These are phyloP conservation scores for Diprion similis DNA, from an alignment of 1,140 invertebrate genomes.

Conservation along the genomic window DNA sequence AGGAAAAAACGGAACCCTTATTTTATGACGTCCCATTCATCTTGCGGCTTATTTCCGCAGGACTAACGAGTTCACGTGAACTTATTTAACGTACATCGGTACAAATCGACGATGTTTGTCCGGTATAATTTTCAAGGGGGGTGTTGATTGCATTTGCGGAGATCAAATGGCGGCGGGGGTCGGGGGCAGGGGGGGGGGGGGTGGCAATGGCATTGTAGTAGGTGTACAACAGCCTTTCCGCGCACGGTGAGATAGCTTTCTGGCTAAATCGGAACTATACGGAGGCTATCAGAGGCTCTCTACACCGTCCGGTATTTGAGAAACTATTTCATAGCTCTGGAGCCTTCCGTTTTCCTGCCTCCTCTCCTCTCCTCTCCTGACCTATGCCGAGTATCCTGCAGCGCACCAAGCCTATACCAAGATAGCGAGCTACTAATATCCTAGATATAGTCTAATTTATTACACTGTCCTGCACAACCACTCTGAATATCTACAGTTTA, in stretches of 20 bases:
- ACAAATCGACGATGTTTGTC: no score
- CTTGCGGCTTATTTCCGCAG: no score
- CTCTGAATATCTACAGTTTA: conserved; percentile 48
- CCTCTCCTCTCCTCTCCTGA: conserved; percentile 13
- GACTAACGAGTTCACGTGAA: no score
- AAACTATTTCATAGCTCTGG: conserved; percentile 44
- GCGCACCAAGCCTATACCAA: background rate
- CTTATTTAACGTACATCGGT: no score
- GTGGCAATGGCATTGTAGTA: background rate
- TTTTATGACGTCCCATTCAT: no score
- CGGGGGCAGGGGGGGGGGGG: background rate
- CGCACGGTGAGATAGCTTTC: conserved; percentile 30
- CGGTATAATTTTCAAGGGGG: no score
- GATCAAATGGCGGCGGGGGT: background rate
- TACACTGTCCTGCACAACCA: conserved; percentile 30
- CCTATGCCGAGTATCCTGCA: no score
- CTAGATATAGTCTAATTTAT: conserved; percentile 46
- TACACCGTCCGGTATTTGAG: conserved; percentile 39
- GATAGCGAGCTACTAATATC: background rate
- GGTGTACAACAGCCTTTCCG: background rate
- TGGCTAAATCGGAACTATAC: conserved; percentile 50
- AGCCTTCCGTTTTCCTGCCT: conserved; percentile 38
- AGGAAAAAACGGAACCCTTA: no score
- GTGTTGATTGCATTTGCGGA: no score
- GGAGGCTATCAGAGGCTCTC: conserved; percentile 36